phyloP scores from a whole-genome alignment of 2,888 invertebrate genomes.

The Drosophila acutilabella region DNA sequence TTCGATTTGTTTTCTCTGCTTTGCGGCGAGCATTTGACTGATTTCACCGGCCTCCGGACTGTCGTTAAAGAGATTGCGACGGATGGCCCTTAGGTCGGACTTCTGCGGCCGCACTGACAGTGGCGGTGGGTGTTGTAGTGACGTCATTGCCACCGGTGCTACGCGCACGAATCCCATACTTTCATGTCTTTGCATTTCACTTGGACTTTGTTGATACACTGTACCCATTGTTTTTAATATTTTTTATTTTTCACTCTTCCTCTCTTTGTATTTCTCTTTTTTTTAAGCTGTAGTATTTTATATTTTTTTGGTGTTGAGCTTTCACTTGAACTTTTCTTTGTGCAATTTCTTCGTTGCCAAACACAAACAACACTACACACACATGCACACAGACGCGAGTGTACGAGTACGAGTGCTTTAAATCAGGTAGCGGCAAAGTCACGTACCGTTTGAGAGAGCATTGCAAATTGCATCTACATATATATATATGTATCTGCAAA shows the following conservation, averaged over 20 bases:
- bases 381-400: constrained; percentile 12
- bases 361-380: constrained; percentile 29
- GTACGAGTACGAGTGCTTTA: constrained; percentile 1
- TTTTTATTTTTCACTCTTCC: constrained; percentile 4
- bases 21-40: neutral
- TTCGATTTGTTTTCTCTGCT: neutral
- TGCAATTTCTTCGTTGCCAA: constrained; percentile 32
- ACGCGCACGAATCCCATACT: constrained; percentile 17
- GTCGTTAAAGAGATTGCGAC: constrained; percentile 44
- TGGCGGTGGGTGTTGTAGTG: neutral
- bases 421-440: constrained; percentile 47
- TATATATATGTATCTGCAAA: constrained; percentile 19
- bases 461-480: constrained; percentile 50
- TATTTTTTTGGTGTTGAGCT: constrained; percentile 32
- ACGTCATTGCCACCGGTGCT: constrained; percentile 11
- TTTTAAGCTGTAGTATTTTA: constrained; percentile 13
- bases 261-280: neutral
- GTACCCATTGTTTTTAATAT: constrained; percentile 13
- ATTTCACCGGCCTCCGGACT: constrained; percentile 4
- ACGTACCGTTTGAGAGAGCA: constrained; percentile 55
- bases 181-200: constrained; percentile 10
- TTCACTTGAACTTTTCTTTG: constrained; percentile 62
- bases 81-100: neutral
- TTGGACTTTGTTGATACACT: constrained; percentile 19
- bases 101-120: constrained; percentile 10